Conservation (phyloP, 1,140 invertebrate genomes). For the Yoshiicerus persimilis region DNA sequence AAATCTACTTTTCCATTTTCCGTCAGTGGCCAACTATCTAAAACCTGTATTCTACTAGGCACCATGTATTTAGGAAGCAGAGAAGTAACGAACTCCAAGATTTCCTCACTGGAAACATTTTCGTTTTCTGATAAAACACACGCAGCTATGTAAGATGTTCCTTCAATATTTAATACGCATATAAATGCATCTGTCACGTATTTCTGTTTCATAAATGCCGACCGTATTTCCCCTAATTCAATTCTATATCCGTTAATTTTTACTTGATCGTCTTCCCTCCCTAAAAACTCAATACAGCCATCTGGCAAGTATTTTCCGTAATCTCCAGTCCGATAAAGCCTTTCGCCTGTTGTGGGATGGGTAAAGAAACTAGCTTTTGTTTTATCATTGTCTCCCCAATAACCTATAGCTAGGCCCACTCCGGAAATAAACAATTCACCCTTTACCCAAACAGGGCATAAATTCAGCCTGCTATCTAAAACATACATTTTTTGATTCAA, state of each 20-base stretch:
- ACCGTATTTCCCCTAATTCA: conserved; percentile 26
- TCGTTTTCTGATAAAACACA: too few species aligned
- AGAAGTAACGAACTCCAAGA: too few species aligned
- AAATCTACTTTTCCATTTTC: too few species aligned
- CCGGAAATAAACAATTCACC: conserved; percentile 16
- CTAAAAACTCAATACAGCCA: not conserved
- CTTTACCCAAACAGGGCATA: not conserved
- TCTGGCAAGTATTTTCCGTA: not conserved
- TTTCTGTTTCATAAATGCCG: not conserved
- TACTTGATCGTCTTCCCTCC: conserved; percentile 23
- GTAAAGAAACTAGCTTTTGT: not conserved
- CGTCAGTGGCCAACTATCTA: too few species aligned
- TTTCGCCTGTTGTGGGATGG: not conserved
- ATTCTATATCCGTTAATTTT: conserved; percentile 29
- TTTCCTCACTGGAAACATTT: too few species aligned
- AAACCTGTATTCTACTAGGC: too few species aligned
- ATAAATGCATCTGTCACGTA: too few species aligned
- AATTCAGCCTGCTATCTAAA: not conserved
- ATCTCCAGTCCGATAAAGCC: conserved; percentile 30
- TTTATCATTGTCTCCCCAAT: not conserved
- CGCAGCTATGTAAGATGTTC: too few species aligned
- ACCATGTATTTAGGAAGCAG: too few species aligned
- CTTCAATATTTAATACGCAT: too few species aligned
- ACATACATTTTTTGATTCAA: not conserved
- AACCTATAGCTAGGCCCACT: not conserved